Evolutionary conservation across 2,888 invertebrate genomes (phyloP).

Genomic region (Latrodectus elegans): DNA sequence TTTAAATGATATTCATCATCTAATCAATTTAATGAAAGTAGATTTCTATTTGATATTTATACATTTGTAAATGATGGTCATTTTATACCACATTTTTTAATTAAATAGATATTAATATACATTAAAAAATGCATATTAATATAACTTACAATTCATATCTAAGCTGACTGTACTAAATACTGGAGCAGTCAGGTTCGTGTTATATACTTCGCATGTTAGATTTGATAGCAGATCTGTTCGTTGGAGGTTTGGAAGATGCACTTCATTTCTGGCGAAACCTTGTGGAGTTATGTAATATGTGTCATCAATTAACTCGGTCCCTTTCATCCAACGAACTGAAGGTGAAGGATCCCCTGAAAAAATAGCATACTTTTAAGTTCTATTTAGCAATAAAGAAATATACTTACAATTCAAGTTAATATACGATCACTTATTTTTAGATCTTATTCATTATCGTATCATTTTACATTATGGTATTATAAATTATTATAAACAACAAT

Average conservation of each 20-base stretch:
- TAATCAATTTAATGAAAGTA: no score
- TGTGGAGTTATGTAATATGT: conserved; percentile 60
- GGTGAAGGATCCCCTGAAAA: conserved; percentile 68
- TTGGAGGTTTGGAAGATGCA: conserved; percentile 84
- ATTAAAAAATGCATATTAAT: background rate
- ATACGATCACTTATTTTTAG: no score
- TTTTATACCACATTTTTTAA: no score
- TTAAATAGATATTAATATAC: background rate
- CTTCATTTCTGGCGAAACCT: conserved; percentile 81
- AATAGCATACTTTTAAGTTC: no score
- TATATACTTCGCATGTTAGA: conserved; percentile 78
- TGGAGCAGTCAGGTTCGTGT: conserved; percentile 64
- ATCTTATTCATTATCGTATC: no score
- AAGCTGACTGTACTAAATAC: conserved; percentile 56
- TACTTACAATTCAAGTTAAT: no score
- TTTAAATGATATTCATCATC: no score
- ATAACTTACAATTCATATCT: conserved; percentile 83
- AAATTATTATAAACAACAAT: no score
- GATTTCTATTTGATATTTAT: no score
- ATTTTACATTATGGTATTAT: no score
- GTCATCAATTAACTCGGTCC: conserved; percentile 63
- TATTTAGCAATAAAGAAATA: no score
- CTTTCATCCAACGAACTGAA: conserved; percentile 59
- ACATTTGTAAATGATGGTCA: no score
- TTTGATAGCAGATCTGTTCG: conserved; percentile 88